Evolutionary conservation across 2,888 invertebrate species (phyloP).

Genomic region (Cactoblastis cactorum): DNA sequence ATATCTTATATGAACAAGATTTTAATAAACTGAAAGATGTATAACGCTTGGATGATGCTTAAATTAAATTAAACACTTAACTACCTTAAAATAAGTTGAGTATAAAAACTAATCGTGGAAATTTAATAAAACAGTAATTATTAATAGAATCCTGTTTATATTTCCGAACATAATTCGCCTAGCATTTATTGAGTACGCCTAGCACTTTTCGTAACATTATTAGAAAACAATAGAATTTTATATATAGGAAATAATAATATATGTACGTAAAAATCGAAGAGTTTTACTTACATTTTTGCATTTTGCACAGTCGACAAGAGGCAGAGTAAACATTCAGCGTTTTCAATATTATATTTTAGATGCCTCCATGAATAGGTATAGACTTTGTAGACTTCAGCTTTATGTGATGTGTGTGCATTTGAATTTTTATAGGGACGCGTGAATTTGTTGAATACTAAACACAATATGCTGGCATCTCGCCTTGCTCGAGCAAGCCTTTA

Average conservation of each 20-base stretch:
- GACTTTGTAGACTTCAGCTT: constrained; percentile 32
- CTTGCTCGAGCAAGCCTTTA: constrained; percentile 14
- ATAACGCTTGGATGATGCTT: no score
- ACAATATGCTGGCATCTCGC: constrained; percentile 23
- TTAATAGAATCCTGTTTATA: no score
- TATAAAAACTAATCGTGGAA: no score
- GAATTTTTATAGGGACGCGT: constrained; percentile 30
- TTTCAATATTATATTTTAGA: constrained; percentile 34
- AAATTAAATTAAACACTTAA: no score
- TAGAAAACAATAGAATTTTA: background rate
- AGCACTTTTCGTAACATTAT: no score
- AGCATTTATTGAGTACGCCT: no score
- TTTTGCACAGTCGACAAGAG: constrained; percentile 28
- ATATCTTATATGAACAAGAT: no score
- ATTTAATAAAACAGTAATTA: no score
- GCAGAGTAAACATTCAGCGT: constrained; percentile 61
- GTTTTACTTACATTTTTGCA: background rate
- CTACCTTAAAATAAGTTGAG: no score
- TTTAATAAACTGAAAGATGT: no score
- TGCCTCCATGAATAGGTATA: constrained; percentile 24
- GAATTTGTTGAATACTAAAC: constrained; percentile 32
- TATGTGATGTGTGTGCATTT: constrained; percentile 30
- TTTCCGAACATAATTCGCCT: no score
- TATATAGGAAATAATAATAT: background rate
- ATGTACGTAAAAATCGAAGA: no score